These are phyloP conservation scores for Esperia sulphurella DNA, from an alignment of 2,888 invertebrate genomes.

Conservation along the genomic window DNA sequence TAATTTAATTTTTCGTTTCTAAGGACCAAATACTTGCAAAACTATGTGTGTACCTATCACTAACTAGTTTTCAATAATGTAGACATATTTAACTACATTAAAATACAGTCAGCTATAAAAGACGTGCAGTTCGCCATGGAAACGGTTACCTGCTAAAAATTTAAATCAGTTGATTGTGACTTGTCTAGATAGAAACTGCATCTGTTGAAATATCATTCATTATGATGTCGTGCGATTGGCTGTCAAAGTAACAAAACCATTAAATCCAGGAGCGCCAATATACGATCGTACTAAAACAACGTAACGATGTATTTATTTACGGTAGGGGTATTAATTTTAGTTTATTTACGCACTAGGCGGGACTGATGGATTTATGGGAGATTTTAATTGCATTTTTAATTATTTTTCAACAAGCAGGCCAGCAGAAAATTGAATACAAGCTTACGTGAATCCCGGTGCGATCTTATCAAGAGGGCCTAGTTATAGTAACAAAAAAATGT, in stretches of 20 bases:
- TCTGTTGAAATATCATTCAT: constrained; percentile 19
- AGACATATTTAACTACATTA: too few relatives aligned
- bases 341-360: constrained; percentile 63
- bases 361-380: constrained; percentile 68
- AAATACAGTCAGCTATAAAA: too few relatives aligned
- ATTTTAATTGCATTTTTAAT: constrained; percentile 76
- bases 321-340: constrained; percentile 44
- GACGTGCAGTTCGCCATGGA: too few relatives aligned
- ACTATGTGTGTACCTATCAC: too few relatives aligned
- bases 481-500: constrained; percentile 7
- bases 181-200: not conserved
- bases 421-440: constrained; percentile 63
- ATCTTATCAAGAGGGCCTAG: constrained; percentile 50
- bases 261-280: constrained; percentile 31
- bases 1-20: too few relatives aligned
- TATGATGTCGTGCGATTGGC: constrained; percentile 19
- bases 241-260: constrained; percentile 27
- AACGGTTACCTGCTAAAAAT: too few relatives aligned
- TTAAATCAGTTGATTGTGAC: too few relatives aligned
- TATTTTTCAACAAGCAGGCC: constrained; percentile 67
- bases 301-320: constrained; percentile 47
- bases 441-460: constrained; percentile 38
- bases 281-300: constrained; percentile 35
- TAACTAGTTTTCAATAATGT: too few relatives aligned
- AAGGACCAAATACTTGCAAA: too few relatives aligned